A percentile compares a stretch with the other conserved stretches of the same genome.
These are phyloP conservation scores for Silurus aristotelis DNA, from an alignment of 2,797 vertebrate genomes.

Conservation along the genomic window DNA sequence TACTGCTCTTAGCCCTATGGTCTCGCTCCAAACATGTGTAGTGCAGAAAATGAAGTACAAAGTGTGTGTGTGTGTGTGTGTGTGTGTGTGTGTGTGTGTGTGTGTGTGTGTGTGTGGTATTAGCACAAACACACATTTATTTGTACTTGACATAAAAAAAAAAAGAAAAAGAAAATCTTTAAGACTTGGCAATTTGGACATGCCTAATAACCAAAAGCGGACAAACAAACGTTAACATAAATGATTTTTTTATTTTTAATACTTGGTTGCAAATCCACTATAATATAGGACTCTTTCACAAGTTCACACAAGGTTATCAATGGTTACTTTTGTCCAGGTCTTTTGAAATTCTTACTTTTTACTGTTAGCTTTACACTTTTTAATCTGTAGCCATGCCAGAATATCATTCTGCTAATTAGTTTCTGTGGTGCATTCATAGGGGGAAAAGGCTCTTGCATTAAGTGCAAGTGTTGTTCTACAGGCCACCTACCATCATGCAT, in stretches of 20 bases:
- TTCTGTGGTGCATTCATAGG: not conserved
- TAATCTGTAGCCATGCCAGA: not conserved
- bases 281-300: not conserved
- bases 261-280: not conserved
- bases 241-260: not conserved
- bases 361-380: not conserved
- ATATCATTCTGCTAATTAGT: not conserved
- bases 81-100: conserved; percentile 12
- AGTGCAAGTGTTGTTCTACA: not conserved
- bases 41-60: not conserved
- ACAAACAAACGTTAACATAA: not conserved
- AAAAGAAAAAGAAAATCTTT: not conserved
- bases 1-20: not conserved
- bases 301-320: not conserved
- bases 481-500: not conserved
- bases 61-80: not conserved
- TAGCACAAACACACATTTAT: not conserved
- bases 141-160: not conserved
- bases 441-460: not conserved
- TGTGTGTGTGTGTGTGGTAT: not conserved
- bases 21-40: not conserved
- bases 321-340: not conserved
- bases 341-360: not conserved
- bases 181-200: not conserved
- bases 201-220: not conserved